Conservation (phyloP, 2,797 vertebrate genomes). For the Capromys pilorides region DNA sequence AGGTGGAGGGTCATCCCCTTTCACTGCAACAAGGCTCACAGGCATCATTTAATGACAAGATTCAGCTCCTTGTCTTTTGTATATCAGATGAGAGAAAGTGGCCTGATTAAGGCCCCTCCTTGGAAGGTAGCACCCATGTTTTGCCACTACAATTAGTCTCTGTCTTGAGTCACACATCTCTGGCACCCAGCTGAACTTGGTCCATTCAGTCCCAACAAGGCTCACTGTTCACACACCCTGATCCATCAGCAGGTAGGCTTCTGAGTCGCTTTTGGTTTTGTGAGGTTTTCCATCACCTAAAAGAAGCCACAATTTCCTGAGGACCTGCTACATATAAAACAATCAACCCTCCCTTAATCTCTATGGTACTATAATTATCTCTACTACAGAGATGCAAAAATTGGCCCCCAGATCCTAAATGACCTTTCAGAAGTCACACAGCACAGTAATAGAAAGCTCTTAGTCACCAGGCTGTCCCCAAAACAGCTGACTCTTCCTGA, state of each 20-base stretch:
- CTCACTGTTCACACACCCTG: not conserved
- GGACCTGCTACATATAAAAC: not conserved
- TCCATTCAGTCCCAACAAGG: no score
- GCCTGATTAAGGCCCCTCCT: not conserved
- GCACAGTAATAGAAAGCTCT: not conserved
- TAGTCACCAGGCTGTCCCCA: not conserved
- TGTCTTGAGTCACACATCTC: not conserved
- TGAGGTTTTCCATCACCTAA: not conserved
- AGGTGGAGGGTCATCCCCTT: not conserved
- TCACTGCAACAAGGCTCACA: rapidly evolving
- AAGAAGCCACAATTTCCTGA: not conserved
- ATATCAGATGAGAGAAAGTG: not conserved
- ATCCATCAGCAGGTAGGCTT: not conserved
- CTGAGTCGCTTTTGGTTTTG: not conserved
- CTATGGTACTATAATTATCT: not conserved
- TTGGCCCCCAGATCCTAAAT: not conserved
- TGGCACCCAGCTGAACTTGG: not conserved
- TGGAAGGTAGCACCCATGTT: not conserved
- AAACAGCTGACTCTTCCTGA: not conserved
- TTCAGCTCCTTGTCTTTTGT: not conserved
- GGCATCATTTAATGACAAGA: not conserved
- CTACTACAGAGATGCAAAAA: not conserved
- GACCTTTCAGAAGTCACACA: not conserved
- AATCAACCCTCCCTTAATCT: not conserved
- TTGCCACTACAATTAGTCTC: not conserved